Percentiles rank a stretch among this genome's conserved stretches.
These are phyloP conservation scores for Penaeus monodon DNA, from an alignment of 2,888 invertebrate species.

Conservation along the genomic window DNA sequence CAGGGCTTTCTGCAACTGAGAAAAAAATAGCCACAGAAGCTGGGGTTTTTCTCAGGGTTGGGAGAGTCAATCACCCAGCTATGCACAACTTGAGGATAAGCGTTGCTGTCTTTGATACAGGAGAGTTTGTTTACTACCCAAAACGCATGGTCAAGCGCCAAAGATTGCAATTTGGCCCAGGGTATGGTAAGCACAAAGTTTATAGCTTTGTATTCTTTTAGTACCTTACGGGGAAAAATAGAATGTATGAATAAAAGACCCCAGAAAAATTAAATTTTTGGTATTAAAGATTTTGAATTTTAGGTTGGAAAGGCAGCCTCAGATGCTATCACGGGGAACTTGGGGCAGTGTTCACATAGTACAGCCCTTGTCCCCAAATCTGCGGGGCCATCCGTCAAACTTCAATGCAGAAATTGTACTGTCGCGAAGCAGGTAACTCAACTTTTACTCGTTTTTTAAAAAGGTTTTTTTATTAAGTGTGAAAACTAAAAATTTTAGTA, in stretches of 20 bases:
- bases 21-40: slow-evolving; percentile 88
- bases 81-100: slow-evolving; percentile 81
- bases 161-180: slow-evolving; percentile 91
- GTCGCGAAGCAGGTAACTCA: slow-evolving; percentile 71
- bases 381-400: slow-evolving; percentile 92
- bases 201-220: background rate
- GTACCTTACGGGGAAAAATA: background rate
- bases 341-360: slow-evolving; percentile 90
- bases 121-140: slow-evolving; percentile 93
- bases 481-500: too few relatives aligned
- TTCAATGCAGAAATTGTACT: slow-evolving; percentile 86
- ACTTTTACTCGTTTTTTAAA: too few relatives aligned
- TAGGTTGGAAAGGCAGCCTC: slow-evolving; percentile 81
- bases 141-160: slow-evolving; percentile 95
- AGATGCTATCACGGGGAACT: slow-evolving; percentile 86
- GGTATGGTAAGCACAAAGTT: slow-evolving; percentile 81
- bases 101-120: slow-evolving; percentile 73
- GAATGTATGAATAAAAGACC: too few relatives aligned
- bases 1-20: slow-evolving; percentile 82
- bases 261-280: too few relatives aligned
- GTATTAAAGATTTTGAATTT: slow-evolving; percentile 66
- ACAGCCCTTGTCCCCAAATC: slow-evolving; percentile 89
- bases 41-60: slow-evolving; percentile 88
- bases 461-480: background rate
- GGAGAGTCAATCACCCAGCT: slow-evolving; percentile 92